Evolutionary conservation across 2,113 vertebrate genomes (phyloP).

Genomic region (Boulengeromyrus knoepffleri): DNA sequence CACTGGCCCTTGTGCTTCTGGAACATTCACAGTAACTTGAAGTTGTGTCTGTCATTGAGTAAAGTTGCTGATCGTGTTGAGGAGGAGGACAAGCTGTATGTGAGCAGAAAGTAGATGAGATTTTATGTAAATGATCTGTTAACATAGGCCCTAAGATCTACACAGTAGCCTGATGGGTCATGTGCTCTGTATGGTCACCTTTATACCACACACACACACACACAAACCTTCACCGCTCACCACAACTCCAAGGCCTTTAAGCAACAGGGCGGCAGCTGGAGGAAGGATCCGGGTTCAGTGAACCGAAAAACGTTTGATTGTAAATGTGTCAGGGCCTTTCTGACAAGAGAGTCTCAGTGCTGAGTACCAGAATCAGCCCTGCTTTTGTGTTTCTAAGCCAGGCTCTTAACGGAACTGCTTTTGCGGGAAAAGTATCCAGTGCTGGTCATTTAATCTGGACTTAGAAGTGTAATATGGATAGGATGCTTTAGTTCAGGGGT

Average conservation of each 20-base stretch:
- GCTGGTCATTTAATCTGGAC: not conserved
- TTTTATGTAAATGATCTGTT: not conserved
- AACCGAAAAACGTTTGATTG: not conserved
- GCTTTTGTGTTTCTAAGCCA: not conserved
- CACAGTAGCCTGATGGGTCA: not conserved
- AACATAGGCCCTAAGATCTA: not conserved
- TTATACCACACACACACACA: not conserved
- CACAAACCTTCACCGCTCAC: not conserved
- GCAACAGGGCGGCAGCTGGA: not conserved
- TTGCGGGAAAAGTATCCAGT: not conserved
- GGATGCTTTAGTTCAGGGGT: not conserved
- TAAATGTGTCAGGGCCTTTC: not conserved
- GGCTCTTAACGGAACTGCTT: not conserved
- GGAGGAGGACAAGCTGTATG: not conserved
- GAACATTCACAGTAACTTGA: not conserved
- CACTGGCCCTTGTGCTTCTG: not conserved
- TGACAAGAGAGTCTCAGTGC: not conserved
- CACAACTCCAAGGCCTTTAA: not conserved
- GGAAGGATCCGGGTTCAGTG: not conserved
- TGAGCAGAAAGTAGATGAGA: not conserved
- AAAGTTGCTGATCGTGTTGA: not conserved
- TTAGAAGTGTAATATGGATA: not conserved
- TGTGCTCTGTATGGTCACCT: not conserved
- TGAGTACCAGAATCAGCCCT: not conserved
- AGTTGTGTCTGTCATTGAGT: not conserved